Evolutionary conservation across 2,797 vertebrate genomes (phyloP), one percentile per base, ranked within the genome.

Genomic region (Tamandua tetradactyla): DNA sequence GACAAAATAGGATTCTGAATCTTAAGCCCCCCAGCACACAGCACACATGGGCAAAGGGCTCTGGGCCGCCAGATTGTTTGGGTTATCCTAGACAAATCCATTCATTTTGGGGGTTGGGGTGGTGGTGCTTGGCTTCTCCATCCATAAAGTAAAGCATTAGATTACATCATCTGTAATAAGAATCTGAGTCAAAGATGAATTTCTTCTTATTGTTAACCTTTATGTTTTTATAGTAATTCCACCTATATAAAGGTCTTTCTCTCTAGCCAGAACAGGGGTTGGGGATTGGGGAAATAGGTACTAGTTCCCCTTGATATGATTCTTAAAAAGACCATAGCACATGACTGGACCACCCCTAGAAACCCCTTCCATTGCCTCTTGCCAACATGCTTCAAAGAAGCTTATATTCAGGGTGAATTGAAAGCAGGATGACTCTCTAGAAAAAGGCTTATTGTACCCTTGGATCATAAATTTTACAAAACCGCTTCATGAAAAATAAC

Each of bases 381-480:
- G 83, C 94, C 93, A 92, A 7, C 49, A 92, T 66, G 14, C 37
- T 92, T 90, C 92, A 96, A 76, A 78, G 78, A 90, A 55, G 68
- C 85, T 75, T 95, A 71, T 93, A 68, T 66, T 32, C 81, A 83
- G 5, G 62, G 35, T 64, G 62, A 84, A 61, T 47, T 47, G 37
- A 83, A 66, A 95, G 88, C 72, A 90, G 37, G 75, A 92, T 83
- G 59, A 69, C 89, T 89, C 75, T 82, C 23, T 59, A 94, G 81
- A 62, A 90, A 97, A 95, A 90, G 87, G 78, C 15, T 35, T 79
- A 92, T 78, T 95, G 84, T 95, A 90, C 71, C 55, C 52, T 97
- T 68, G 64, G 78, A 32, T 95, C 94, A 94, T 97, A 97, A 96
- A 97, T 97, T 93, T 97, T 86, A 84, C 32, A 82, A 81, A 97